Evolutionary conservation across 2,113 vertebrate species (phyloP), one percentile per base, ranked within the genome.

Genomic region (Ancistrus triradiatus): DNA sequence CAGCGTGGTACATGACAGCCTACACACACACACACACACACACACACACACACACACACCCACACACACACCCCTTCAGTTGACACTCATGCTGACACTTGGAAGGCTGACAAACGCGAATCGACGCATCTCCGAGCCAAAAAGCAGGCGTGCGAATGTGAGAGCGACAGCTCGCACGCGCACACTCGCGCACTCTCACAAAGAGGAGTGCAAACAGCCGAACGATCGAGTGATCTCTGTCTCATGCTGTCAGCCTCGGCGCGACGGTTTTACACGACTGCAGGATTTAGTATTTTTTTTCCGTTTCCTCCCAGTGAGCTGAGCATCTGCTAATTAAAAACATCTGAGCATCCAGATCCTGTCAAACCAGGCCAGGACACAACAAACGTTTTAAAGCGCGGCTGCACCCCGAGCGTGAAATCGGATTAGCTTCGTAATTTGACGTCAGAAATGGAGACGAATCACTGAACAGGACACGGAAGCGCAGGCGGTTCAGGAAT

Each of bases 121-220:
- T 46, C 13, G 18, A 22, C 21, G 51, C 49, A 27, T 75, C 56
- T 70, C 37, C n/a, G 35, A n/a, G 66, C 55, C 61, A 59, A 63
- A 67, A 68, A 76, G 25, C 66, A 59, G 38, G 21, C 37, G n/a
- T 73, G 73, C 70, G 56, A 49, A 66, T 18, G 78, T 79, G 74
- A 25, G 49, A 80, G 78, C 71, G 74, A 50, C 55, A 63, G 69
- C 74, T 72, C 66, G 71, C 78, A 49, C 61, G 21, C 68, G 69
- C 69, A 31, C 73, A 42, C 49, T 50, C 24, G 58, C 58, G 43
- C 72, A 40, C 24, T 27, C 9, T 37, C 24, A 48, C 48, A 44
- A 11, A 49, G 2, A 44, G 28, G 19, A 14, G 25, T 27, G 13
- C 27, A 57, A 55, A 50, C 9, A 47, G 17, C 24, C 18, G 15